phyloP scores from a whole-genome alignment of 2,113 vertebrate species.

The Saguinus midas region DNA sequence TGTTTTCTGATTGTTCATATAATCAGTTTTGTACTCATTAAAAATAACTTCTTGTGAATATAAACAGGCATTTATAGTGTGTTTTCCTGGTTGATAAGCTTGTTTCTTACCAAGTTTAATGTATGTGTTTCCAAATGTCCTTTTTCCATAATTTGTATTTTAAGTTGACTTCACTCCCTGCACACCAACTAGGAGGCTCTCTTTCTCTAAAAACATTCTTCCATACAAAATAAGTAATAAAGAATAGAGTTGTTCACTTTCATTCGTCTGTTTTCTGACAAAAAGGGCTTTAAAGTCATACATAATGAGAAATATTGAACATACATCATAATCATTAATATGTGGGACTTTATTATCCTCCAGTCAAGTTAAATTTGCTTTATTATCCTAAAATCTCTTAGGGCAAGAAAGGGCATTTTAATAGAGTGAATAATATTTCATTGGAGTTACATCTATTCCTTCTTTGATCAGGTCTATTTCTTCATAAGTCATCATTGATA shows the following conservation, averaged over 20 bases:
- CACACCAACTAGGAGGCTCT: background rate
- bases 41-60: background rate
- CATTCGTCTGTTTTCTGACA: background rate
- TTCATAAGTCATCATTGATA: background rate
- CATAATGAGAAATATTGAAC: background rate
- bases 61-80: background rate
- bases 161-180: background rate
- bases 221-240: background rate
- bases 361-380: background rate
- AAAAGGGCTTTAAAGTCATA: background rate
- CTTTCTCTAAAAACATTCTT: background rate
- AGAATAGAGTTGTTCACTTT: background rate
- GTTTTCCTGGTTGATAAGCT: background rate
- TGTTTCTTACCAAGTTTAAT: background rate
- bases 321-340: background rate
- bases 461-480: background rate
- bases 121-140: background rate
- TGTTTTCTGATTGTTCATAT: background rate
- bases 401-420: background rate
- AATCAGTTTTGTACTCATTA: background rate
- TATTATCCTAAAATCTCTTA: background rate
- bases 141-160: background rate
- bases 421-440: background rate
- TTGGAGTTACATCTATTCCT: background rate
- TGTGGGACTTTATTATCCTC: background rate